A percentile compares a stretch with the other conserved stretches of the same genome.
These are phyloP conservation scores for Platalea minor DNA, from an alignment of 2,797 vertebrate genomes.

Conservation along the genomic window DNA sequence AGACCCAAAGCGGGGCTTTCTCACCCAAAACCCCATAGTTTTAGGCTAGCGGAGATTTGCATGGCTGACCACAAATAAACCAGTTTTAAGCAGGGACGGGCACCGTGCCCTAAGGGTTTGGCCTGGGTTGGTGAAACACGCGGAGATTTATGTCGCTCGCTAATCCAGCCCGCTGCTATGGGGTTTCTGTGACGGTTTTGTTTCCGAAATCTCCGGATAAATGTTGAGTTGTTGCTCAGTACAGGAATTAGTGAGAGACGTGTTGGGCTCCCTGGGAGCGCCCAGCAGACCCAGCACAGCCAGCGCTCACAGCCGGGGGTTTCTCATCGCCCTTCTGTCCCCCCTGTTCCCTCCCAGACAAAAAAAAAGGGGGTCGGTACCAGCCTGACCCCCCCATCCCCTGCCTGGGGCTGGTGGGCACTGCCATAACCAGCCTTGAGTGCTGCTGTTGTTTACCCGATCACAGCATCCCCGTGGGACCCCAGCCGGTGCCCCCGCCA, in stretches of 20 bases:
- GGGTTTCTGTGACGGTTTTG: background rate
- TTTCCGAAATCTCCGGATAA: background rate
- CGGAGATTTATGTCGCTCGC: background rate
- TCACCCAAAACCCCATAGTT: fast-evolving
- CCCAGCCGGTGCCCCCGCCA: background rate
- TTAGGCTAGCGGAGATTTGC: fast-evolving
- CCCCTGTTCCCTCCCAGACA: background rate
- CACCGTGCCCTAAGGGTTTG: background rate
- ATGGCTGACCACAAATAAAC: background rate
- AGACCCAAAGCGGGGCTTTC: background rate
- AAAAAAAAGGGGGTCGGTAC: background rate
- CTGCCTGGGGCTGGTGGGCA: background rate
- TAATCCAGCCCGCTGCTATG: background rate
- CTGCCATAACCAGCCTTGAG: fast-evolving
- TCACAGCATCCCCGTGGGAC: fast-evolving
- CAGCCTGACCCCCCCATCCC: background rate
- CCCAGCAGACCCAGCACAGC: background rate
- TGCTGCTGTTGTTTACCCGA: background rate
- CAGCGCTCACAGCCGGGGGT: fast-evolving
- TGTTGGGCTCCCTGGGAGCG: fast-evolving
- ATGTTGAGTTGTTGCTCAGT: fast-evolving
- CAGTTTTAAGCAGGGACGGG: background rate
- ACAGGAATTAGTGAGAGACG: fast-evolving
- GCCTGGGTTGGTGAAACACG: background rate
- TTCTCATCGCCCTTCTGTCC: background rate